Conservation (phyloP, 2,797 vertebrate genomes). For the Rhinichthys osculus region DNA sequence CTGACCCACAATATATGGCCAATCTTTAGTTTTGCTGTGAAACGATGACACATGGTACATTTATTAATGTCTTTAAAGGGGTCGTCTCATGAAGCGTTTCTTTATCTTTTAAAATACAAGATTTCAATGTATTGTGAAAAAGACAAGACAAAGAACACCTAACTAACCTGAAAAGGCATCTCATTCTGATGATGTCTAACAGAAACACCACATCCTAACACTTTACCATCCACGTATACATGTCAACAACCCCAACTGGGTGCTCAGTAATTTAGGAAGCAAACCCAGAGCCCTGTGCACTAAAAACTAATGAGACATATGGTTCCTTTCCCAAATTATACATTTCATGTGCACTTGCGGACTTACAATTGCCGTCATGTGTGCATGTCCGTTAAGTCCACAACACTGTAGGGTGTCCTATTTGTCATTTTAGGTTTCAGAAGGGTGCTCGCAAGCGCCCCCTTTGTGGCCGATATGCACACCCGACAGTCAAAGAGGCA, state of each 20-base stretch:
- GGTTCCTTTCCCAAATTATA: background rate
- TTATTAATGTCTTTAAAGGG: background rate
- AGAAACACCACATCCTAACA: background rate
- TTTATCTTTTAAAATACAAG: background rate
- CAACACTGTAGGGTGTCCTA: background rate
- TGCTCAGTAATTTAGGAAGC: background rate
- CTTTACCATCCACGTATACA: background rate
- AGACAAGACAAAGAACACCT: background rate
- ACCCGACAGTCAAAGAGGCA: background rate
- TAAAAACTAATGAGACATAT: background rate
- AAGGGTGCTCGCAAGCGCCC: no score
- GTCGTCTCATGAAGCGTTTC: background rate
- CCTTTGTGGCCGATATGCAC: background rate
- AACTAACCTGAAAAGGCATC: background rate
- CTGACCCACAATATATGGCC: slow-evolving; percentile 9
- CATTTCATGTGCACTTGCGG: background rate
- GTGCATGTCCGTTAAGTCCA: no score
- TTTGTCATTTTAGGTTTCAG: background rate
- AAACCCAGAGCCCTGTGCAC: background rate
- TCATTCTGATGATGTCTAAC: background rate
- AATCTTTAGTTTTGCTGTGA: background rate
- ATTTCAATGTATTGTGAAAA: background rate
- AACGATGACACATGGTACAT: background rate
- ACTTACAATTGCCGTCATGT: background rate
- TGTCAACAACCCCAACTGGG: background rate